These are phyloP conservation scores for Hydractinia echinata DNA, from an alignment of 30 jellyfish, hydroid and myxozoan genomes.

Conservation along the genomic window DNA sequence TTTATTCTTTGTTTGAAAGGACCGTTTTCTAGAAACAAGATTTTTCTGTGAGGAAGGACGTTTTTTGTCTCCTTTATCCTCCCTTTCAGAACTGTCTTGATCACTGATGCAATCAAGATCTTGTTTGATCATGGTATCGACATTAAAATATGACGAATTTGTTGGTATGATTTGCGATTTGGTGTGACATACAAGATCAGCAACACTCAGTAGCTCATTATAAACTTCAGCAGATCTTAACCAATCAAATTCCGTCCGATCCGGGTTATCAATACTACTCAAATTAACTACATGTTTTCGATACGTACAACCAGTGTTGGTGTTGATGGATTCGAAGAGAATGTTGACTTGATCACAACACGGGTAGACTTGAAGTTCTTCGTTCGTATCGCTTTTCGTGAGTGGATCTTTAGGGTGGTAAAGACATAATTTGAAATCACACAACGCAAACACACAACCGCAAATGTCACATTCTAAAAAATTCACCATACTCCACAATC, in stretches of 20 bases:
- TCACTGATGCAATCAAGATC: neutral
- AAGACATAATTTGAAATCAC: slow-evolving; percentile 54
- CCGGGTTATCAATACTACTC: neutral
- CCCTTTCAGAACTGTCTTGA: neutral
- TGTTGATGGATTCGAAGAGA: slow-evolving; percentile 49
- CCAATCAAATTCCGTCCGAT: neutral
- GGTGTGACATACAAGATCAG: slow-evolving; percentile 13
- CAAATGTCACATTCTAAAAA: slow-evolving; percentile 64
- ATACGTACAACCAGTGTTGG: slow-evolving; percentile 33
- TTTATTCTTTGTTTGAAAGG: slow-evolving; percentile 2
- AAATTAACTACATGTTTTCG: slow-evolving; percentile 15
- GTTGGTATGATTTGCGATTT: neutral
- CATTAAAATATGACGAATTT: neutral
- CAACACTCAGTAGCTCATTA: slow-evolving; percentile 24
- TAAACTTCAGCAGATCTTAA: slow-evolving; percentile 4
- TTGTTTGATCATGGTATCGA: neutral
- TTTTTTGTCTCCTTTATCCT: neutral
- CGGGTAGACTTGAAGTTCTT: slow-evolving; percentile 42
- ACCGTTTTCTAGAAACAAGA: neutral
- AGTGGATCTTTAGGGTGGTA: slow-evolving; percentile 66
- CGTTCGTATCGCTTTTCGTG: neutral
- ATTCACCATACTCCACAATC: slow-evolving; percentile 77
- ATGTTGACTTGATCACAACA: slow-evolving; percentile 67
- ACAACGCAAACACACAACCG: slow-evolving; percentile 57
- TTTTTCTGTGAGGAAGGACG: neutral